phyloP scores from a whole-genome alignment of 2,113 vertebrate genomes.

The Platysteira castanea region DNA sequence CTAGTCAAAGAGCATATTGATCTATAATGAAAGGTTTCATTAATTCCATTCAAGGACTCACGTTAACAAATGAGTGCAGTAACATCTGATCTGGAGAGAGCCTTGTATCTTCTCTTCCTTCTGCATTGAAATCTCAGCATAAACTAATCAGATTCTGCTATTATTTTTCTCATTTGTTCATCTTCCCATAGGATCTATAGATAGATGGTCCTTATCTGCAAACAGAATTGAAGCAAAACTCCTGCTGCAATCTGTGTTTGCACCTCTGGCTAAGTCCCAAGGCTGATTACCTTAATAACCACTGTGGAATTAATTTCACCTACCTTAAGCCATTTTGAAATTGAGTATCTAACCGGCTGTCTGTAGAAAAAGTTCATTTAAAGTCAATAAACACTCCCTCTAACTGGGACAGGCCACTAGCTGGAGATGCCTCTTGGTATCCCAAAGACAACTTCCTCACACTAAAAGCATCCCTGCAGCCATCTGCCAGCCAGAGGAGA shows the following conservation, averaged over 20 bases:
- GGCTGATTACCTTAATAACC: background rate
- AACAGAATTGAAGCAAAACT: constrained; percentile 32
- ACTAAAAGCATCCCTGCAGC: background rate
- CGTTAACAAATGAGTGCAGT: background rate
- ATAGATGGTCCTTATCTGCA: background rate
- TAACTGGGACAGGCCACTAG: background rate
- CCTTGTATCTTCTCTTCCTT: background rate
- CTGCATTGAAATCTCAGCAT: background rate
- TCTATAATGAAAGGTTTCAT: constrained; percentile 30
- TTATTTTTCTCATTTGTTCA: constrained; percentile 1
- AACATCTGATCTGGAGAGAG: constrained; percentile 1
- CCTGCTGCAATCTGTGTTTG: background rate
- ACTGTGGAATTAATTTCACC: background rate
- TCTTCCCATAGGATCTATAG: constrained; percentile 6
- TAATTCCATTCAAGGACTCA: constrained; percentile 23
- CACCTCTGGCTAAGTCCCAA: background rate
- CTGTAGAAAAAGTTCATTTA: background rate
- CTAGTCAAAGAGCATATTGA: constrained; percentile 23
- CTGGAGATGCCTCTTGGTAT: background rate
- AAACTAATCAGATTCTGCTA: background rate
- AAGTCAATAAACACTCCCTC: background rate
- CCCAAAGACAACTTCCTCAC: background rate
- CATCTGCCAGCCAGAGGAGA: background rate
- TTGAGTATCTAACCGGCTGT: background rate
- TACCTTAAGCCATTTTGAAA: background rate